Conservation (phyloP, 2,888 invertebrate genomes). For the Blastobasis adustella region DNA sequence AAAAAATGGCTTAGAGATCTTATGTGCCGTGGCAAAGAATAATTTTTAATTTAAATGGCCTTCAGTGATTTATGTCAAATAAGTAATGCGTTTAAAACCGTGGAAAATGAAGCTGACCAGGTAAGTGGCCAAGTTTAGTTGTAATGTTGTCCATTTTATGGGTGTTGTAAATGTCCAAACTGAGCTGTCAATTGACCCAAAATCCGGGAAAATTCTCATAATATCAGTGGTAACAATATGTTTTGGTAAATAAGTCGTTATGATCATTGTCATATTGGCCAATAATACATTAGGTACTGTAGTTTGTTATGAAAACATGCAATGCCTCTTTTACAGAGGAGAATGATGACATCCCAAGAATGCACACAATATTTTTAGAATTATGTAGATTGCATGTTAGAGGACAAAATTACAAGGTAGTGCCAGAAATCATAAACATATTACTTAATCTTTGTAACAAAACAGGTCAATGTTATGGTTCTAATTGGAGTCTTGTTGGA, state of each 20-base stretch:
- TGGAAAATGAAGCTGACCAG: constrained; percentile 72
- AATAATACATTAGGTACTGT: neutral
- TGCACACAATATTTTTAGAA: constrained; percentile 72
- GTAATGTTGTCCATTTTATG: constrained; percentile 50
- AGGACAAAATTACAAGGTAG: constrained; percentile 61
- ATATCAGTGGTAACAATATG: constrained; percentile 35
- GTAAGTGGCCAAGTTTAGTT: constrained; percentile 48
- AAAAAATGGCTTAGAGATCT: constrained; percentile 72
- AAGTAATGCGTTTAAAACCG: constrained; percentile 69
- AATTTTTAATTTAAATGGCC: constrained; percentile 74
- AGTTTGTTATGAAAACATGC: constrained; percentile 18
- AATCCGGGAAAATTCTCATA: constrained; percentile 55
- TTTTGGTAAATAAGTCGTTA: constrained; percentile 9
- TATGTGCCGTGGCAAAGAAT: constrained; percentile 72
- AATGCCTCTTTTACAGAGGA: constrained; percentile 24
- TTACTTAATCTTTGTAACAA: constrained; percentile 24
- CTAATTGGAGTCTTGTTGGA: constrained; percentile 26
- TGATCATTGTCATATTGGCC: too few species aligned
- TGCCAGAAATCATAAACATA: constrained; percentile 30
- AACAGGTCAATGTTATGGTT: constrained; percentile 12
- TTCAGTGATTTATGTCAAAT: constrained; percentile 74
- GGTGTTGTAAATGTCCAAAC: constrained; percentile 61
- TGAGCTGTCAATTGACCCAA: constrained; percentile 67
- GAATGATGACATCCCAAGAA: constrained; percentile 61
- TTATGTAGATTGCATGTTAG: constrained; percentile 61